Percentiles rank a stretch among this genome's conserved stretches.
These are phyloP conservation scores for Thalassarche chlororhynchos DNA, from an alignment of 2,113 vertebrate genomes.

Conservation along the genomic window DNA sequence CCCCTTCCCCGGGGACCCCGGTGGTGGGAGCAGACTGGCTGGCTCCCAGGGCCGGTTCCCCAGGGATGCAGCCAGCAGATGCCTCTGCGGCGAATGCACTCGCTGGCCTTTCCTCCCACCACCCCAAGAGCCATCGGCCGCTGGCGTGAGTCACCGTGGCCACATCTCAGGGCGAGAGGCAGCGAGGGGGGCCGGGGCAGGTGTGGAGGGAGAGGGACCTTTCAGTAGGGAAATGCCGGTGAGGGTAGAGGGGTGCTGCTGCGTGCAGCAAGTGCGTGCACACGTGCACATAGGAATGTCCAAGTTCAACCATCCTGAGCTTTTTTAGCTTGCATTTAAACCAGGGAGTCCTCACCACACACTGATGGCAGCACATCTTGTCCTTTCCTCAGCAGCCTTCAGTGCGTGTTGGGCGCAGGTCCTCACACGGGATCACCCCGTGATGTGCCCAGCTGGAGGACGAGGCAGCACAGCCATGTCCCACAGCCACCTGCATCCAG, in stretches of 20 bases:
- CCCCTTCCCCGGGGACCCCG: not conserved
- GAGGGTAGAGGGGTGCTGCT: not conserved
- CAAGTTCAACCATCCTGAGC: not conserved
- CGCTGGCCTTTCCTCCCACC: not conserved
- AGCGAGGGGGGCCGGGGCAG: not conserved
- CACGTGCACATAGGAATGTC: too few species aligned
- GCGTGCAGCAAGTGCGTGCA: accelerated
- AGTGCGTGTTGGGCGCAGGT: not conserved
- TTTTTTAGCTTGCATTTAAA: not conserved
- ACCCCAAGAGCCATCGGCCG: accelerated
- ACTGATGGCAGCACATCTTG: not conserved
- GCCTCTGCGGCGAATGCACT: not conserved
- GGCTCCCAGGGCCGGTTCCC: not conserved
- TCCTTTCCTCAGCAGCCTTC: not conserved
- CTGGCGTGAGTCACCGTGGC: not conserved
- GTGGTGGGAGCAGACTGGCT: not conserved
- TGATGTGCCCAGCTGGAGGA: not conserved
- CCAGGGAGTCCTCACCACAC: not conserved
- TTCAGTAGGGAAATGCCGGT: not conserved
- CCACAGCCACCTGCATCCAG: not conserved
- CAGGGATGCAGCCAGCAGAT: not conserved
- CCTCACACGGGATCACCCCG: not conserved
- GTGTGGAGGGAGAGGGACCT: accelerated
- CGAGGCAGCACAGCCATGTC: not conserved
- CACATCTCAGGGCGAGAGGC: not conserved